Evolutionary conservation across 2,113 vertebrate species (phyloP).

Genomic region (Puntigrus tetrazona): DNA sequence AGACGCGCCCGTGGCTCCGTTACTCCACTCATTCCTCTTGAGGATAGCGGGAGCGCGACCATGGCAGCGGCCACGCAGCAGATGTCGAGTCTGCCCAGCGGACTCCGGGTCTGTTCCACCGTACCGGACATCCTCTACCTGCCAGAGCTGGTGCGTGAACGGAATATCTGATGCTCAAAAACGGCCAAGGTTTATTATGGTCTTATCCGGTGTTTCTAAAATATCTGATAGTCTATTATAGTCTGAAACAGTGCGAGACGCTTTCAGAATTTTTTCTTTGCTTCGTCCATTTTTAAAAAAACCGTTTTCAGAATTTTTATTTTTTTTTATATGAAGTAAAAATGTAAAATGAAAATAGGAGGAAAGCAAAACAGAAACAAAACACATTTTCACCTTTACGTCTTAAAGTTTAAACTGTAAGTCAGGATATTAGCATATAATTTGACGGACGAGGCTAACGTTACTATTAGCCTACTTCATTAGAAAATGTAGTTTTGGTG

Average conservation of each 20-base stretch:
- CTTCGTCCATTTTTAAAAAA: not conserved
- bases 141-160: constrained; percentile 69
- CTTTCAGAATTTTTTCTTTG: not conserved
- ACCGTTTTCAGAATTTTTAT: not conserved
- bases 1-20: constrained; percentile 54
- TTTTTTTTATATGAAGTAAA: not conserved
- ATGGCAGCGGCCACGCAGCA: constrained; percentile 73
- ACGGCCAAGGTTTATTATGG: not conserved
- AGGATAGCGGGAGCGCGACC: constrained; percentile 43
- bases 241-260: not conserved
- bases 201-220: not conserved
- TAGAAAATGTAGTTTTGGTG: not conserved
- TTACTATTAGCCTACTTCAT: too few species aligned
- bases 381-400: not conserved
- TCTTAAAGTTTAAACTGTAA: not conserved
- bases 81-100: constrained; percentile 71
- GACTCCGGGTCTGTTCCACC: constrained; percentile 69
- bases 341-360: not conserved
- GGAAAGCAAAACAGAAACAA: not conserved
- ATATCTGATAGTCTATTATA: too few species aligned
- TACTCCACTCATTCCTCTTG: constrained; percentile 49
- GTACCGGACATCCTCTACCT: constrained; percentile 75
- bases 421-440: too few species aligned
- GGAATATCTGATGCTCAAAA: not conserved
- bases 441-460: too few species aligned